phyloP scores from a whole-genome alignment of 2,888 invertebrate genomes.

The Pegoplata infirma region DNA sequence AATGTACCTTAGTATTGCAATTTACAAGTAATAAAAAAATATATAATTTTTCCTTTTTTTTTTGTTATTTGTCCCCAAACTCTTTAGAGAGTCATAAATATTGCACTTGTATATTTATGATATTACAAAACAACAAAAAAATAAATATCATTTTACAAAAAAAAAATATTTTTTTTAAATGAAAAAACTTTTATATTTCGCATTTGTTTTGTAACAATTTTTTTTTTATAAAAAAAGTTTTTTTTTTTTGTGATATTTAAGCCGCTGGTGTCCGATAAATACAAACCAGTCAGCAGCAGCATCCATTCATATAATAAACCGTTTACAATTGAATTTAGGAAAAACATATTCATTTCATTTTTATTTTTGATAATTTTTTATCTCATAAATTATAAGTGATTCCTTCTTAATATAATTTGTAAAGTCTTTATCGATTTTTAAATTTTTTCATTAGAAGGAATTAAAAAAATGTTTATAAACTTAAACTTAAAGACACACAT shows the following conservation, averaged over 20 bases:
- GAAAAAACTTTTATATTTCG: slow-evolving; percentile 24
- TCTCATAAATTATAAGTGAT: too few relatives aligned
- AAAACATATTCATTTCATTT: too few relatives aligned
- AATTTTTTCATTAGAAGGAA: too few relatives aligned
- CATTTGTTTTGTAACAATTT: slow-evolving; percentile 49
- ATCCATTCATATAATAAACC: slow-evolving; percentile 44
- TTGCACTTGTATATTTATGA: slow-evolving; percentile 58
- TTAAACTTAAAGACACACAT: too few relatives aligned
- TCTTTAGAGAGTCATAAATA: slow-evolving; percentile 62
- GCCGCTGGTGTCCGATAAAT: slow-evolving; percentile 53
- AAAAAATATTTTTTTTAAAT: not conserved
- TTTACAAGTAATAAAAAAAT: slow-evolving; percentile 52
- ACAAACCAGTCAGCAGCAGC: slow-evolving; percentile 41
- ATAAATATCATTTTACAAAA: not conserved
- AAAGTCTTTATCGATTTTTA: too few relatives aligned
- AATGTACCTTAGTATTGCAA: slow-evolving; percentile 52
- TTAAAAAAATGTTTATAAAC: too few relatives aligned
- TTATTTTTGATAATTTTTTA: too few relatives aligned
- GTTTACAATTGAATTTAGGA: too few relatives aligned
- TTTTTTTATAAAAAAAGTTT: slow-evolving; percentile 13
- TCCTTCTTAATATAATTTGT: too few relatives aligned
- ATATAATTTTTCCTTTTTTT: slow-evolving; percentile 2
- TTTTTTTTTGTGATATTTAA: slow-evolving; percentile 27
- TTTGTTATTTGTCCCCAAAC: slow-evolving; percentile 11
- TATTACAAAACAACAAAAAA: slow-evolving; percentile 33